A percentile compares a stretch with the other conserved stretches of the same genome.
These are phyloP conservation scores for Orgyia antiqua DNA, from an alignment of 2,888 invertebrate genomes.

Conservation along the genomic window DNA sequence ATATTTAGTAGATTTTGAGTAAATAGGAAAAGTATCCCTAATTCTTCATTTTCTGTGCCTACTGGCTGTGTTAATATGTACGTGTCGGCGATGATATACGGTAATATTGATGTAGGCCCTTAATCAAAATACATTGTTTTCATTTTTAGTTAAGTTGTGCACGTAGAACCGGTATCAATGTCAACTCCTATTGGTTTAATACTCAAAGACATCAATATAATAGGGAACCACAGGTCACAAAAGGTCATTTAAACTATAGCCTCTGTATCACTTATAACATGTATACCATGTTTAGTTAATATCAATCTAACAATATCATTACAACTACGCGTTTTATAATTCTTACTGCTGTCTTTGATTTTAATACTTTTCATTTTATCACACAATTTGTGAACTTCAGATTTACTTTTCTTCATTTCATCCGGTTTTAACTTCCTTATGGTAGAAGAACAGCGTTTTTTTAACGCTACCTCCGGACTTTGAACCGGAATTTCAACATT, in stretches of 20 bases:
- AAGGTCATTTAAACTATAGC: constrained; percentile 82
- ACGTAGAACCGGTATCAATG: no score
- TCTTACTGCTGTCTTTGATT: constrained; percentile 50
- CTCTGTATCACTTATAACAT: constrained; percentile 88
- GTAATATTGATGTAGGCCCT: no score
- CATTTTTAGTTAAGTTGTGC: no score
- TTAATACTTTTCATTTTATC: constrained; percentile 68
- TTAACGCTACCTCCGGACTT: constrained; percentile 30
- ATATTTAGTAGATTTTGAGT: no score
- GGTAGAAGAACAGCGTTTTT: constrained; percentile 64
- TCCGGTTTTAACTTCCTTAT: constrained; percentile 58
- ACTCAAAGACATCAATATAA: no score
- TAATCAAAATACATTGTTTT: no score
- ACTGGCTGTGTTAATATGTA: no score
- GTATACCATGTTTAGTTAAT: constrained; percentile 86
- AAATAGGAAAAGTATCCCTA: no score
- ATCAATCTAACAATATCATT: constrained; percentile 84
- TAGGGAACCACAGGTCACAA: no score
- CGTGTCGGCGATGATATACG: no score
- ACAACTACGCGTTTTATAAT: constrained; percentile 67
- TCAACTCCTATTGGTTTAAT: no score
- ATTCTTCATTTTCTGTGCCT: no score
- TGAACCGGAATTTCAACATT: constrained; percentile 38
- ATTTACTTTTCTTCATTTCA: constrained; percentile 65
- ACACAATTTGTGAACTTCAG: constrained; percentile 72